Evolutionary conservation across 35 echinoderm and acorn worm genomes (phyloP).

Genomic region (Nesometra sesokonis): DNA sequence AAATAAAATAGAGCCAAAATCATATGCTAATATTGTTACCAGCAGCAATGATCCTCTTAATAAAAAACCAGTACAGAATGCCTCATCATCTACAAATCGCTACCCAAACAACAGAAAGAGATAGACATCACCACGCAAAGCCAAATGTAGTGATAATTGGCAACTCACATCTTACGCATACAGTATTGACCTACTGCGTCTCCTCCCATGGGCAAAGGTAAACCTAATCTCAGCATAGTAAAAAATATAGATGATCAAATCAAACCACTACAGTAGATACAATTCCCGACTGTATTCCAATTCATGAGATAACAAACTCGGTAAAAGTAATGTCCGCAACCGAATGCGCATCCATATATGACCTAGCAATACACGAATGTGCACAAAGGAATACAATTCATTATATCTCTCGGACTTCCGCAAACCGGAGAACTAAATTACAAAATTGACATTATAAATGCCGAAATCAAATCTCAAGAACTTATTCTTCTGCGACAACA

Average conservation of each 20-base stretch:
- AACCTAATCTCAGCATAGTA: neutral
- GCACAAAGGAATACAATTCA: neutral
- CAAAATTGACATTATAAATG: neutral
- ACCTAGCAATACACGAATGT: neutral
- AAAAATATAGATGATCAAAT: neutral
- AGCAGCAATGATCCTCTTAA: too few species aligned
- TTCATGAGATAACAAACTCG: conserved; percentile 2
- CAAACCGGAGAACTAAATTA: neutral
- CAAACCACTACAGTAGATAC: neutral
- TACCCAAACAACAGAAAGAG: too few species aligned
- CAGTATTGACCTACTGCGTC: neutral
- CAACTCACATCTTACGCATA: neutral
- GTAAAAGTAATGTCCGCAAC: neutral
- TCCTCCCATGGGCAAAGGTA: neutral
- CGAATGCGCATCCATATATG: neutral
- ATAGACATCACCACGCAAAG: neutral
- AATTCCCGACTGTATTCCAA: neutral
- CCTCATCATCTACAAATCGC: too few species aligned
- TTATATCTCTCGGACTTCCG: neutral
- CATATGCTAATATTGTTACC: too few species aligned
- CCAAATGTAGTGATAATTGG: neutral
- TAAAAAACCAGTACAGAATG: too few species aligned
- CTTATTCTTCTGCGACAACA: neutral
- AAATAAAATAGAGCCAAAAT: too few species aligned
- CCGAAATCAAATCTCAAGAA: neutral